Percentiles rank a stretch among this genome's conserved stretches.
phyloP scores from a whole-genome alignment of 2,113 vertebrate genomes.

The Egretta garzetta region DNA sequence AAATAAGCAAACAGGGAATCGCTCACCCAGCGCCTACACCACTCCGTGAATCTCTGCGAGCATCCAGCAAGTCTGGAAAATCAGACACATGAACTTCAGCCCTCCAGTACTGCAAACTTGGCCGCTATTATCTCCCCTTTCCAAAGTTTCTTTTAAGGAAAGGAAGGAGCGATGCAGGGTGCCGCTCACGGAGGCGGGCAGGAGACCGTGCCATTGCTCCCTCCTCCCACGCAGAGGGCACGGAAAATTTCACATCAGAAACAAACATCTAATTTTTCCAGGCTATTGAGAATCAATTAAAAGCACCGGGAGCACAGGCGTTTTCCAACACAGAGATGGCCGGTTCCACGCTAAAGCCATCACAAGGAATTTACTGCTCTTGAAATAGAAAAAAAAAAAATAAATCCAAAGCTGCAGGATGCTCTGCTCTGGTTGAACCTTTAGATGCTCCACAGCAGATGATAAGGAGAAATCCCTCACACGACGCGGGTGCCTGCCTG shows the following conservation, averaged over 20 bases:
- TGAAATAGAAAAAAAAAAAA: not conserved
- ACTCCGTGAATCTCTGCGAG: not conserved
- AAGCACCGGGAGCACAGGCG: not conserved
- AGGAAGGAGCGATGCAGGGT: not conserved
- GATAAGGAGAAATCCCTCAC: not conserved
- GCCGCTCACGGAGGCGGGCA: not conserved
- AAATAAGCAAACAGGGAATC: not conserved
- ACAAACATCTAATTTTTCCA: not conserved
- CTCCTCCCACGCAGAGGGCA: not conserved
- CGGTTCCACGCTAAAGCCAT: not conserved
- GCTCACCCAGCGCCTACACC: not conserved
- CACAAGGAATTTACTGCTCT: not conserved
- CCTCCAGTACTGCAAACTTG: not conserved
- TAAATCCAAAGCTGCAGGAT: not conserved
- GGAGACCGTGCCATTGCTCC: not conserved
- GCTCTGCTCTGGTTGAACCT: not conserved
- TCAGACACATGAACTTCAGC: not conserved
- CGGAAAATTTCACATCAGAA: not conserved
- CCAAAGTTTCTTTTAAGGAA: not conserved
- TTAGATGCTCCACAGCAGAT: not conserved
- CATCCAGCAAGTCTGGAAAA: not conserved
- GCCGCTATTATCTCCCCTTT: not conserved
- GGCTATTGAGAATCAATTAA: not conserved
- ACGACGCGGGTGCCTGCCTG: fast-evolving
- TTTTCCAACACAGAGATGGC: not conserved